Evolutionary conservation across 1,140 invertebrate genomes (phyloP).

Genomic region (Tetragonula clypearis): DNA sequence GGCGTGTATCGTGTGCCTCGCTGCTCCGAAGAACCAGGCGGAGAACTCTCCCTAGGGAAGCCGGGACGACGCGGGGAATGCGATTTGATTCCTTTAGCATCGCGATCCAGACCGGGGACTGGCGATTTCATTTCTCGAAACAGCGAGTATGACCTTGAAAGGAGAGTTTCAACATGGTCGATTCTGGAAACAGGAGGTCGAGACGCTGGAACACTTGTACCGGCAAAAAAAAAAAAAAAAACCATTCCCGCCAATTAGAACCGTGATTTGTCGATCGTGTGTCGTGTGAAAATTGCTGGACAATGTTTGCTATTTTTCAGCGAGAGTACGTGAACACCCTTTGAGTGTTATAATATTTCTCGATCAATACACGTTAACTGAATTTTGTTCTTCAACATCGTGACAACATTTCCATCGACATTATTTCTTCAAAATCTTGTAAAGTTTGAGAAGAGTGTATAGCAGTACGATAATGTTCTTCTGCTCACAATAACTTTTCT

Average conservation of each 20-base stretch:
- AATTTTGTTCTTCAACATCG: no score
- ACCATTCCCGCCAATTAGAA: slow-evolving; percentile 37
- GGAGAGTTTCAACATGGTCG: slow-evolving; percentile 23
- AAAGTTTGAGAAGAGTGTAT: no score
- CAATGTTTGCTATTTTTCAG: neutral
- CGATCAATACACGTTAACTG: neutral
- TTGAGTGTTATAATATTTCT: no score
- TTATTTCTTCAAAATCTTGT: no score
- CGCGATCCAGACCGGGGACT: slow-evolving; percentile 7
- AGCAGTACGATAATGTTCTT: no score
- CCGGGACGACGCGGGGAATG: slow-evolving; percentile 71
- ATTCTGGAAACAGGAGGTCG: slow-evolving; percentile 32
- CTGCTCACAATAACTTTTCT: no score
- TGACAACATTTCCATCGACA: no score
- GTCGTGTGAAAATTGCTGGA: slow-evolving; percentile 33
- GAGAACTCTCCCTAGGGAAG: slow-evolving; percentile 55
- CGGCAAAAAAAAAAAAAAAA: slow-evolving; percentile 30
- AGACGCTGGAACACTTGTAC: slow-evolving; percentile 30
- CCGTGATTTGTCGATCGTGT: slow-evolving; percentile 30
- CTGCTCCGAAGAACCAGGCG: slow-evolving; percentile 53
- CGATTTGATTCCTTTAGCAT: slow-evolving; percentile 76
- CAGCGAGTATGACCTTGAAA: slow-evolving; percentile 25
- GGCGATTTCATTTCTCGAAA: slow-evolving; percentile 62
- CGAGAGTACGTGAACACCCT: neutral
- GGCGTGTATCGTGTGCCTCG: slow-evolving; percentile 42